Conservation (phyloP, 2,888 invertebrate genomes). For the Caenorhabditis afra region DNA sequence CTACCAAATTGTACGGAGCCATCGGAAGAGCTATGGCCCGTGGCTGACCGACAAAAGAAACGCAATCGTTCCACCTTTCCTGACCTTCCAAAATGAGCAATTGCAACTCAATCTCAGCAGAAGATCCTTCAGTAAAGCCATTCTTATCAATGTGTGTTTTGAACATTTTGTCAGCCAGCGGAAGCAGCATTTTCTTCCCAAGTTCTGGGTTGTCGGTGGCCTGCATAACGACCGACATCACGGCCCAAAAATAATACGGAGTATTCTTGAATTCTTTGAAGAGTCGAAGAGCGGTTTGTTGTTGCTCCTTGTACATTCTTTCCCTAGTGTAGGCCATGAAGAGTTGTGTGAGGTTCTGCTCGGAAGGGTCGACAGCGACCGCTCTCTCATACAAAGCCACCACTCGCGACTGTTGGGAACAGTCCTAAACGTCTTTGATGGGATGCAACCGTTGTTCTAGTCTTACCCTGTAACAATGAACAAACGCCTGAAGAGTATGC, state of each 20-base stretch:
- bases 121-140: constrained; percentile 30
- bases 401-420: constrained; percentile 84
- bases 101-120: constrained; percentile 89
- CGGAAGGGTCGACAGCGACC: constrained; percentile 88
- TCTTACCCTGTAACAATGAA: constrained; percentile 90
- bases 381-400: constrained; percentile 92
- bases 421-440: constrained; percentile 83
- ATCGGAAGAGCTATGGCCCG: constrained; percentile 18
- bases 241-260: constrained; percentile 97
- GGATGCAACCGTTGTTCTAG: not conserved
- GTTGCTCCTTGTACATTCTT: constrained; percentile 80
- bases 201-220: constrained; percentile 80
- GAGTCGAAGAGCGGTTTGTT: constrained; percentile 89
- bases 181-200: constrained; percentile 86
- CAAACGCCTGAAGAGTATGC: constrained; percentile 93
- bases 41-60: constrained; percentile 19
- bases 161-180: constrained; percentile 94
- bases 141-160: constrained; percentile 86
- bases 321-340: constrained; percentile 96
- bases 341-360: constrained; percentile 93
- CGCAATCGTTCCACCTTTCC: constrained; percentile 84
- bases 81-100: constrained; percentile 88
- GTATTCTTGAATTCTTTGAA: constrained; percentile 94
- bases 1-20: constrained; percentile 37
- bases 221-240: constrained; percentile 96